phyloP scores from a whole-genome alignment of 2,797 vertebrate genomes.

The Bradypus variegatus region DNA sequence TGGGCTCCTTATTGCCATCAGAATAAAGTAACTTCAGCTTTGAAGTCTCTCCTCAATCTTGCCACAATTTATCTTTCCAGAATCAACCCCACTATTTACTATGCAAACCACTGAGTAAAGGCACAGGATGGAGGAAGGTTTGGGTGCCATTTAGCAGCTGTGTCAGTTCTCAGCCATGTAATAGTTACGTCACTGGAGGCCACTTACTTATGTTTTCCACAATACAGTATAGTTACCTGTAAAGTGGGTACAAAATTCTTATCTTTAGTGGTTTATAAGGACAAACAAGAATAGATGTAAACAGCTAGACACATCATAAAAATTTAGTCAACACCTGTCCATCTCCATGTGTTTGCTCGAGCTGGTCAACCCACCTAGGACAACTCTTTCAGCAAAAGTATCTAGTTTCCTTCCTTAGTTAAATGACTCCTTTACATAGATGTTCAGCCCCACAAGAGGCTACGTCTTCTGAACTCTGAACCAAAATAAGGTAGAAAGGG shows the following conservation, averaged over 20 bases:
- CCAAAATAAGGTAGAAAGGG: background rate
- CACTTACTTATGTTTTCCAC: background rate
- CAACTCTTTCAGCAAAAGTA: background rate
- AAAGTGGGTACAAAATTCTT: too few species aligned
- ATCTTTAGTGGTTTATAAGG: background rate
- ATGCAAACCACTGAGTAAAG: background rate
- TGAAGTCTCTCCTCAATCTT: background rate
- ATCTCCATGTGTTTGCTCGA: background rate
- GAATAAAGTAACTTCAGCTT: background rate
- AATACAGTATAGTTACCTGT: background rate
- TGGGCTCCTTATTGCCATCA: background rate
- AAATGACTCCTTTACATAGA: background rate
- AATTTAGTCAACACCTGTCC: background rate
- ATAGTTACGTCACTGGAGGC: too few species aligned
- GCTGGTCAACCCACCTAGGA: too few species aligned
- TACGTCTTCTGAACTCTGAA: background rate
- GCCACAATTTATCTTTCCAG: background rate
- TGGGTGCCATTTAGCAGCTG: background rate
- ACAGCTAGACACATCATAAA: background rate
- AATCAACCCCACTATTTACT: background rate
- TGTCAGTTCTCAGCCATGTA: background rate
- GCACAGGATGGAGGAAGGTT: background rate
- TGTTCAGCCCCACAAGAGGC: background rate
- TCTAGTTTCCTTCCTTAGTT: background rate
- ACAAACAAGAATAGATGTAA: background rate